Evolutionary conservation across 2,888 invertebrate species (phyloP), one percentile per base, ranked within the genome.

Genomic region (Bombylius discolor): DNA sequence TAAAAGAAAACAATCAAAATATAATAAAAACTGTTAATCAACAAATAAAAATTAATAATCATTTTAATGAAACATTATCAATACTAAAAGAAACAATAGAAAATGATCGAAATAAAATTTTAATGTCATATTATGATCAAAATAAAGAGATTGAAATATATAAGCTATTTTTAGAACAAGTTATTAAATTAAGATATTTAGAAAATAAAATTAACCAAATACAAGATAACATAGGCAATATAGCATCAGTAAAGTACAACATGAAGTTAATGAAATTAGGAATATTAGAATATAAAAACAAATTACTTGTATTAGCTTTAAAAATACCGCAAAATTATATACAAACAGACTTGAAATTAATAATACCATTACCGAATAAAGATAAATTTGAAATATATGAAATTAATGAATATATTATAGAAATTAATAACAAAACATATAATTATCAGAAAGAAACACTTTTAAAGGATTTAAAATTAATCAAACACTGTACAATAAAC

Each of bases 181-280:
- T 53, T 31, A 56, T 52, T 33, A 49, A 54, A 54, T 55, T 58
- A 58, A 54, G 50, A 52, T 56, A 48, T 47, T 51, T 47, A 52
- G 58, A 58, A 31, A 58, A 58, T 52, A 56, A 59, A 59, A 36
- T 59, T 31, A 58, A 56, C 32, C 57, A 59, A 58, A 56, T 56
- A 47, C 58, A 58, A 49, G 56, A 56, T 53, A n/a, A n/a, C n/a
- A n/a, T n/a, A n/a, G n/a, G n/a, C n/a, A 55, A 56, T 49, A 56
- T 54, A 33, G 56, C 53, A 51, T 56, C 53, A 12, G 58, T 56
- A 33, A 59, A 59, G 54, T 47, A 58, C 42, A 57, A 54, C 9
- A 60, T 51, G 33, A 32, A 49, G n/a, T 49, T 49, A 34, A 49
- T 49, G 13, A 49, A 49, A 49, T 49, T 49, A 49, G 49, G 49